These are phyloP conservation scores for Piezodorus guildinii DNA, from an alignment of 1,140 invertebrate species.

Conservation along the genomic window DNA sequence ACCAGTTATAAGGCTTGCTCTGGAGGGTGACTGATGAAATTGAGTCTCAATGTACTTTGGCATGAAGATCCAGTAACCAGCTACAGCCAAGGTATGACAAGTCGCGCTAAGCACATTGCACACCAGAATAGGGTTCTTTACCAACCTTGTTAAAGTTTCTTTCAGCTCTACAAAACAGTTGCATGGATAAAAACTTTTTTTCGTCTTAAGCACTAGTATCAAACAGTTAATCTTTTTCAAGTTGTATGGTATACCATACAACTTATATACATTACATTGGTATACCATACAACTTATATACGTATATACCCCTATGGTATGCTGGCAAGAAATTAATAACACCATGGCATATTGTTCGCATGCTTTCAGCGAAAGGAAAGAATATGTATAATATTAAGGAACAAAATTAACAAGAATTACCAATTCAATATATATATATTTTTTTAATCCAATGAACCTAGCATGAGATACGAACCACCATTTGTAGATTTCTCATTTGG, in stretches of 20 bases:
- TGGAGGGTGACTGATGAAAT: constrained; percentile 28
- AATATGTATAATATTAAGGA: no score
- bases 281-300: no score
- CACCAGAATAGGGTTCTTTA: constrained; percentile 27
- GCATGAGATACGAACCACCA: neutral
- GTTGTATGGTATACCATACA: no score
- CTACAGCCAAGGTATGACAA: constrained; percentile 28
- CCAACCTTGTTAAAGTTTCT: constrained; percentile 22
- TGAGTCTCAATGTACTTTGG: constrained; percentile 31
- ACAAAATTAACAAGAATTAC: neutral
- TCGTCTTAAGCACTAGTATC: no score
- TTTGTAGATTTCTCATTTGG: neutral
- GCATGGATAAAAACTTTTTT: no score
- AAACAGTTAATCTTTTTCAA: no score
- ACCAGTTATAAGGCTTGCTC: constrained; percentile 30
- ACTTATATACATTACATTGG: no score
- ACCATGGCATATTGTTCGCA: no score
- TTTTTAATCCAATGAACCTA: neutral
- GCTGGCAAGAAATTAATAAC: no score
- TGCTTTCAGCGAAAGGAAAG: no score
- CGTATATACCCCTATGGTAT: no score
- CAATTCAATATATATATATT: no score
- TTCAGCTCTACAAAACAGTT: constrained; percentile 28
- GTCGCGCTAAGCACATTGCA: constrained; percentile 27
- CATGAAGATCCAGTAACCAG: constrained; percentile 30